Evolutionary conservation across 2,888 invertebrate species (phyloP).

Genomic region (Drosophila flavopinicola): DNA sequence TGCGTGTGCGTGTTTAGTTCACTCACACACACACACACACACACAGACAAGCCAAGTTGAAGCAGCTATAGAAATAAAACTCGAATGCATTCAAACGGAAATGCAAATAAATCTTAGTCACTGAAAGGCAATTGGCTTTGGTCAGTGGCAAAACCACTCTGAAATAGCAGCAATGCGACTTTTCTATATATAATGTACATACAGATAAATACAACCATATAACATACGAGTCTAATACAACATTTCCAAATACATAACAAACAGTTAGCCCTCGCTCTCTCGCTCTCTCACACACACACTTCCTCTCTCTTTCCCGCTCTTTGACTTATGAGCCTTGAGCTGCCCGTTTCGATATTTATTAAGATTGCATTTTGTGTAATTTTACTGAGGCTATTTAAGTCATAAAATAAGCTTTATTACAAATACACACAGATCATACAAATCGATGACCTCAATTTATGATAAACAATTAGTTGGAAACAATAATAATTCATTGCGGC

Average conservation of each 20-base stretch:
- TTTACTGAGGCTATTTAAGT: slow-evolving; percentile 19
- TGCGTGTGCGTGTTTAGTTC: slow-evolving; percentile 55
- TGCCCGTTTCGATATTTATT: slow-evolving; percentile 28
- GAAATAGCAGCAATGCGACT: slow-evolving; percentile 28
- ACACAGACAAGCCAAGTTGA: slow-evolving; percentile 23
- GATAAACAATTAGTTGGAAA: neutral
- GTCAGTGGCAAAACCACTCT: slow-evolving; percentile 50
- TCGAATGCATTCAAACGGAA: slow-evolving; percentile 71
- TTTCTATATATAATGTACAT: neutral
- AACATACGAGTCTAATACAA: slow-evolving; percentile 9
- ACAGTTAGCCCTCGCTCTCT: neutral
- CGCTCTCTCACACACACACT: too few species aligned
- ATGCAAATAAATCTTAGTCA: slow-evolving; percentile 76
- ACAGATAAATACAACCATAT: neutral
- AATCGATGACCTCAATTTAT: slow-evolving; percentile 7
- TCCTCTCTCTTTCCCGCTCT: neutral
- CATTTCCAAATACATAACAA: slow-evolving; percentile 20
- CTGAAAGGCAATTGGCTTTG: slow-evolving; percentile 72
- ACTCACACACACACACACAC: slow-evolving; percentile 19
- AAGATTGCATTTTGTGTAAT: slow-evolving; percentile 32
- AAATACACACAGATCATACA: slow-evolving; percentile 9
- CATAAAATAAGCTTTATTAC: slow-evolving; percentile 25
- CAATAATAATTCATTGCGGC: slow-evolving; percentile 10
- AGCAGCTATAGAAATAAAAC: slow-evolving; percentile 58
- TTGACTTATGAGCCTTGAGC: slow-evolving; percentile 27